These are phyloP conservation scores for Morpho achilles DNA, from an alignment of 2,888 invertebrate species.

Conservation along the genomic window DNA sequence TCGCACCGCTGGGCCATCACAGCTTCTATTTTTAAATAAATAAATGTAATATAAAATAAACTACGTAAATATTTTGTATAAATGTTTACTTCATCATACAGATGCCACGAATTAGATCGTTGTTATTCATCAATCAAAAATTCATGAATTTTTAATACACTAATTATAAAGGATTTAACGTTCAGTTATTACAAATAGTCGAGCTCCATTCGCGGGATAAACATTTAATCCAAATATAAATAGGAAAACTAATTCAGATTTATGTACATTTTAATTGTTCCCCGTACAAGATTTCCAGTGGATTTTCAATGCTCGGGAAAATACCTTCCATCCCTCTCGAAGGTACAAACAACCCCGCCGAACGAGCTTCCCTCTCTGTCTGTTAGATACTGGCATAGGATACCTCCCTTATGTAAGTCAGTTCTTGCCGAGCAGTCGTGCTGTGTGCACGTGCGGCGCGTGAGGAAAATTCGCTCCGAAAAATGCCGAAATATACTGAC, in stretches of 20 bases:
- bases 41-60: no score
- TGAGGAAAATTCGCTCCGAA: slow-evolving; percentile 35
- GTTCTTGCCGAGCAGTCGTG: slow-evolving; percentile 48
- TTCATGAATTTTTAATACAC: slow-evolving; percentile 23
- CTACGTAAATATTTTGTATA: no score
- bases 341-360: slow-evolving; percentile 52
- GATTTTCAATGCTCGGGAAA: slow-evolving; percentile 52
- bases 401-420: slow-evolving; percentile 76
- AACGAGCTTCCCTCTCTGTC: slow-evolving; percentile 58
- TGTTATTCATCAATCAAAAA: slow-evolving; percentile 22
- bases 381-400: slow-evolving; percentile 55
- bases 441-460: slow-evolving; percentile 44
- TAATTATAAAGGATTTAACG: slow-evolving; percentile 24
- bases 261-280: slow-evolving; percentile 73
- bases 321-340: slow-evolving; percentile 59
- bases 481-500: slow-evolving; percentile 46
- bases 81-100: no score
- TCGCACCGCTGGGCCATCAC: no score
- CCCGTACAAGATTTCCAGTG: slow-evolving; percentile 64
- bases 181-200: slow-evolving; percentile 22
- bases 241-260: slow-evolving; percentile 39
- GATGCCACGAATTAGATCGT: slow-evolving; percentile 11
- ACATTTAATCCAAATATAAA: slow-evolving; percentile 51
- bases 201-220: slow-evolving; percentile 47
- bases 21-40: no score